These are phyloP conservation scores for Alosa sapidissima DNA, from an alignment of 2,797 vertebrate species.

Conservation along the genomic window DNA sequence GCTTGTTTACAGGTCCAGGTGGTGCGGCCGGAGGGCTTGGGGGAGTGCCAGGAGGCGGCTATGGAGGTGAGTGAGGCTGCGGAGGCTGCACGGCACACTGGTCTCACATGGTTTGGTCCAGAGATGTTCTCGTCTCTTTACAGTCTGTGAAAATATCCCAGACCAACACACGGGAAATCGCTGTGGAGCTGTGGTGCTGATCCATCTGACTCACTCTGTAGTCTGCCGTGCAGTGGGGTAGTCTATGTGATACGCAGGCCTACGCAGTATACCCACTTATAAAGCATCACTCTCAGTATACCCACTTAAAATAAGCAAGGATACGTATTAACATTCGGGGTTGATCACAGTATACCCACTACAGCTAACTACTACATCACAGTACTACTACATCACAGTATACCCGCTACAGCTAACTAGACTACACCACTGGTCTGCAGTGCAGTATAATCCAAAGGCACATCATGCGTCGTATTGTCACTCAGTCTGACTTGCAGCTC, in stretches of 20 bases:
- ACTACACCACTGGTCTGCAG: too few species aligned
- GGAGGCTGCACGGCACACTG: background rate
- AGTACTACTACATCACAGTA: too few species aligned
- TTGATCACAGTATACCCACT: too few species aligned
- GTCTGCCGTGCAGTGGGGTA: too few species aligned
- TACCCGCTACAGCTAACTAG: too few species aligned
- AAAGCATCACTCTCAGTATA: too few species aligned
- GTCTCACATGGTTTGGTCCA: background rate
- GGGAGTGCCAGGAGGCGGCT: background rate
- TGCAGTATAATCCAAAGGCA: background rate
- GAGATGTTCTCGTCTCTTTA: background rate
- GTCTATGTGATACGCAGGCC: too few species aligned
- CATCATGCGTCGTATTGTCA: background rate
- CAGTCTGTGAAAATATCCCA: constrained; percentile 4
- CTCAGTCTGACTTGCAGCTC: background rate
- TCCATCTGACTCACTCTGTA: background rate
- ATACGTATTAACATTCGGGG: too few species aligned
- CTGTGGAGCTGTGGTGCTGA: background rate
- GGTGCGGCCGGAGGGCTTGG: background rate
- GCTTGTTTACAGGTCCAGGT: constrained; percentile 5
- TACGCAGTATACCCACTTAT: too few species aligned
- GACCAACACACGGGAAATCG: constrained; percentile 6
- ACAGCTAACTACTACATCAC: too few species aligned
- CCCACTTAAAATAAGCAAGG: too few species aligned
- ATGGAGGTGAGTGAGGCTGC: background rate